These are phyloP conservation scores for Drosophila ogumai DNA, from an alignment of 1,140 invertebrate species.

Conservation along the genomic window DNA sequence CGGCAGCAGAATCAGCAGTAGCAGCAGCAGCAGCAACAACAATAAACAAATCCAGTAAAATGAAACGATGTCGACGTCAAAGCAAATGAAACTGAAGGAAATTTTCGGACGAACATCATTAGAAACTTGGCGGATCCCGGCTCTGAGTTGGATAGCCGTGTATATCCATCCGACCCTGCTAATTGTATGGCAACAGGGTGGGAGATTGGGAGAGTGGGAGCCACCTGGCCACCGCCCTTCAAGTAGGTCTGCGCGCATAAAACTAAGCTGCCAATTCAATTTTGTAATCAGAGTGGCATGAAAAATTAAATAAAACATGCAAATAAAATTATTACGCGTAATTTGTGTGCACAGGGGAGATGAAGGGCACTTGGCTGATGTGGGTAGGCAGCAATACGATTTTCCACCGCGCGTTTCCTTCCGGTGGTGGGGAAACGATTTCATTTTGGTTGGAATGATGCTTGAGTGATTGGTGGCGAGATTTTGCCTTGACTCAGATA, in stretches of 20 bases:
- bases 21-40: slow-evolving; percentile 66
- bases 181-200: slow-evolving; percentile 74
- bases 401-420: slow-evolving; percentile 25
- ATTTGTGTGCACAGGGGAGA: slow-evolving; percentile 66
- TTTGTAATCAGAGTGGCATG: slow-evolving; percentile 82
- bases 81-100: slow-evolving; percentile 77
- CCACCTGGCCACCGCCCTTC: slow-evolving; percentile 43
- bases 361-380: slow-evolving; percentile 6
- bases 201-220: background rate
- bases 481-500: background rate
- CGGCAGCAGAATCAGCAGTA: slow-evolving; percentile 6
- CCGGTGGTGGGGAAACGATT: slow-evolving; percentile 14
- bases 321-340: slow-evolving; percentile 83
- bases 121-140: slow-evolving; percentile 54
- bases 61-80: slow-evolving; percentile 60
- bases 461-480: slow-evolving; percentile 9
- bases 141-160: slow-evolving; percentile 14
- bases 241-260: slow-evolving; percentile 66
- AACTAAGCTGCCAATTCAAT: slow-evolving; percentile 83
- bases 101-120: slow-evolving; percentile 76
- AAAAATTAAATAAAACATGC: slow-evolving; percentile 84
- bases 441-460: slow-evolving; percentile 16
- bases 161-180: slow-evolving; percentile 60
- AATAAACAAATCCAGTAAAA: slow-evolving; percentile 62
- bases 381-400: slow-evolving; percentile 21